Evolutionary conservation across 2,888 invertebrate genomes (phyloP).

Genomic region (Eubasilissa splendida): DNA sequence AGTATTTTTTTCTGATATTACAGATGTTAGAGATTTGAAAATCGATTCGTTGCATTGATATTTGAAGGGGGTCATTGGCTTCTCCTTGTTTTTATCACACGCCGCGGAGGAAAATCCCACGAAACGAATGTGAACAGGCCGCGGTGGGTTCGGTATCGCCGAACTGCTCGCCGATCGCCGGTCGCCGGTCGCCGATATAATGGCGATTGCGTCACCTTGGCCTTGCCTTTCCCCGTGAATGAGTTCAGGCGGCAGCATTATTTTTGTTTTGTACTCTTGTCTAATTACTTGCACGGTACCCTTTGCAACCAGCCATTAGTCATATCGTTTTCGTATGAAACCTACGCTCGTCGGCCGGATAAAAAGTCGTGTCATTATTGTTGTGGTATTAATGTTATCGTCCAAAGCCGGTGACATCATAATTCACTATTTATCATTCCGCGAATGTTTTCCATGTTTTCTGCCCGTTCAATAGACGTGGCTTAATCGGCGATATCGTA

Average conservation of each 20-base stretch:
- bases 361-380: conserved; percentile 27
- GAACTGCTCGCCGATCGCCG: neutral
- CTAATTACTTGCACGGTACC: conserved; percentile 51
- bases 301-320: conserved; percentile 28
- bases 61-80: neutral
- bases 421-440: neutral
- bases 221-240: conserved; percentile 58
- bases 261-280: conserved; percentile 43
- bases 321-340: conserved; percentile 34
- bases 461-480: conserved; percentile 18
- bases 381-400: conserved; percentile 22
- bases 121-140: neutral
- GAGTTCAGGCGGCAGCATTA: conserved; percentile 53
- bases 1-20: too few relatives aligned
- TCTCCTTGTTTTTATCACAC: neutral
- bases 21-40: too few relatives aligned
- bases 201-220: conserved; percentile 57
- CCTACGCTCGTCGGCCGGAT: conserved; percentile 26
- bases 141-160: too few relatives aligned
- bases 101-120: neutral
- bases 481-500: neutral
- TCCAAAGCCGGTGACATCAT: conserved; percentile 35
- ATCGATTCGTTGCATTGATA: too few relatives aligned
- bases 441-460: conserved; percentile 15
- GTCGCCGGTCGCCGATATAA: neutral